Base-by-base conservation (phyloP, 2,797 vertebrate species). In the Mormyrus hasselquistii region DNA sequence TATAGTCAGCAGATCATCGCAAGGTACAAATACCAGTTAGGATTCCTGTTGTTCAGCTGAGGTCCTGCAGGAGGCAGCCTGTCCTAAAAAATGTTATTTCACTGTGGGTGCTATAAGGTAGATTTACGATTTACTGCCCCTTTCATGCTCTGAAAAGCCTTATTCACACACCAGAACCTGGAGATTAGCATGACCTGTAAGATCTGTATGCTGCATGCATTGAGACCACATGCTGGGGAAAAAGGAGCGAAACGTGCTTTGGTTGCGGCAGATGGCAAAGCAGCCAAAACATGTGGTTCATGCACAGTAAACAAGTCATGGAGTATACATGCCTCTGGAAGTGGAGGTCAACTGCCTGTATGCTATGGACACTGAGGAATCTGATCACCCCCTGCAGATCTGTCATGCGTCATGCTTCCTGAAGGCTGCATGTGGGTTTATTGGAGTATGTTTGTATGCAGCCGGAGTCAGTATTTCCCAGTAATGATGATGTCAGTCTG, bases 341-440 rank as follows among this genome's bases (percentile, higher is more conserved):
- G 93, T 93, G 69, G 90, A 86, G 91, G 89, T 47, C 73, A 88
- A 90, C 85, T 87, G 90, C 84, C 87, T 76, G 29, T 91, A 89
- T 1, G 89, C 89, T 1, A 86, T 90, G 16, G 90, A 91, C 52
- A 91, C 82, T 16, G 88, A 90, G 49, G 88, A 53, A 9, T 88
- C 90, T 7, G 89, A 89, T 16, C 87, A 79, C 4, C 92, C 92
- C 88, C 88, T 93, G 44, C 92, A 92, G 91, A 91, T 93, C 14
- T 3, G 12, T 12, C 1, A 9, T 65, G 57, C 1, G 53, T 87
- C 55, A 44, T 4, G 2, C 9, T 41, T 38, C 29, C 3, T 9
- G 25, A 16, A 34, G 86, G 9, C 47, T 34, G 25, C 19, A 14
- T 22, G 55, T 29, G 22, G 29, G n/a, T 86, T 53, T 55, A 14